These are phyloP conservation scores for Nephrocerus scutellatus DNA, from an alignment of 2,888 invertebrate genomes.

Conservation along the genomic window DNA sequence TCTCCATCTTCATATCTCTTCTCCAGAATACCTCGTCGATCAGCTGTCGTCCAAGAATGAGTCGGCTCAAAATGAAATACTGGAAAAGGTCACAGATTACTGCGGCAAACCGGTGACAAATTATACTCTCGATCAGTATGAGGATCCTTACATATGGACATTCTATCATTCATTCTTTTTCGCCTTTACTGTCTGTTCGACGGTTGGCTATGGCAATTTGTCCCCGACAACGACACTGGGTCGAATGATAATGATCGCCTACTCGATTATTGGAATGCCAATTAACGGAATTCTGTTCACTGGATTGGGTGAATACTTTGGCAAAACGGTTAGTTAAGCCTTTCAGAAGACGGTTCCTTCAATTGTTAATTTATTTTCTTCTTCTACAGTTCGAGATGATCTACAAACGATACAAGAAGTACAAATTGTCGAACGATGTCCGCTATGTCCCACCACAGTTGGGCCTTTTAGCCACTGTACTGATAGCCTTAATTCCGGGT, in stretches of 20 bases:
- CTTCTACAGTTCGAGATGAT: conserved; percentile 63
- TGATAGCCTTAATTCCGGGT: conserved; percentile 81
- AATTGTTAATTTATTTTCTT: conserved; percentile 3
- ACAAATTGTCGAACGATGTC: conserved; percentile 54
- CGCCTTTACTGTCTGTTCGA: conserved; percentile 84
- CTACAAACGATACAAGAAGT: conserved; percentile 72
- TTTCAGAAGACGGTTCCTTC: not conserved
- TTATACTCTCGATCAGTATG: conserved; percentile 56
- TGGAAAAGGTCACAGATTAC: conserved; percentile 57
- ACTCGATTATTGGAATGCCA: conserved; percentile 68
- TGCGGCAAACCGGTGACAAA: conserved; percentile 68
- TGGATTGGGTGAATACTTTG: conserved; percentile 79
- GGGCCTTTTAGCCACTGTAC: conserved; percentile 70
- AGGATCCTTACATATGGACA: conserved; percentile 67
- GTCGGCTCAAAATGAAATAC: conserved; percentile 35
- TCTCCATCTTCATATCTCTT: no score
- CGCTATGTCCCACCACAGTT: conserved; percentile 62
- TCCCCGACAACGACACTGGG: conserved; percentile 75
- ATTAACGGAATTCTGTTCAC: conserved; percentile 59
- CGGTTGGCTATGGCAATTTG: conserved; percentile 87
- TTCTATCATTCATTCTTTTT: conserved; percentile 89
- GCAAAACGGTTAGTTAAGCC: conserved; percentile 57
- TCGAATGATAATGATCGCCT: conserved; percentile 79
- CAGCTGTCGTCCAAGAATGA: conserved; percentile 37
- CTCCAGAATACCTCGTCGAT: conserved; percentile 38